These are phyloP conservation scores for Eulemur macaco DNA, from an alignment of 2,113 vertebrate genomes.

Conservation along the genomic window DNA sequence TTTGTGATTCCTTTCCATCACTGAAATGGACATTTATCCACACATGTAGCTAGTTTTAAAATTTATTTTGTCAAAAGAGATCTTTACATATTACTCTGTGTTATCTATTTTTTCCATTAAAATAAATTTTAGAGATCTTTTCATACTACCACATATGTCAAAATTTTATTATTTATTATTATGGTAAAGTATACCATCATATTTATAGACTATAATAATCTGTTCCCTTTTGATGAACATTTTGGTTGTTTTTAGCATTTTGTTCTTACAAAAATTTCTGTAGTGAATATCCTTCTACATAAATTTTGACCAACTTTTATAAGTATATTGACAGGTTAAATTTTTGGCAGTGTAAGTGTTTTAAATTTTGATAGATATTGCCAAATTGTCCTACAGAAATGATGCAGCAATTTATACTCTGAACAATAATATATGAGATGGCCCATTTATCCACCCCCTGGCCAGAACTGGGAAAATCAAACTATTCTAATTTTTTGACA, in stretches of 20 bases:
- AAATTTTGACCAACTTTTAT: neutral
- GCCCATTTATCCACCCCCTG: neutral
- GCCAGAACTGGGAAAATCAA: neutral
- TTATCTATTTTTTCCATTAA: neutral
- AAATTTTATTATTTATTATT: neutral
- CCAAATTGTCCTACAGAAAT: neutral
- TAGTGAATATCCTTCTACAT: neutral
- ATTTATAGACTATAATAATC: neutral
- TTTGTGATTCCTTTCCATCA: neutral
- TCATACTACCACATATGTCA: neutral
- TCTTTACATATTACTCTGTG: neutral
- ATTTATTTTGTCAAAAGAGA: neutral
- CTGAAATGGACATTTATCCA: neutral
- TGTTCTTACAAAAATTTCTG: neutral
- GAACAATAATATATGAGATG: neutral
- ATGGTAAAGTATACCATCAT: neutral
- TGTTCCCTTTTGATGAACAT: neutral
- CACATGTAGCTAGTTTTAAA: neutral
- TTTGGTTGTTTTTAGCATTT: conserved; percentile 2
- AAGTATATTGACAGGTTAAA: neutral
- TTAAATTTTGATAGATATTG: neutral
- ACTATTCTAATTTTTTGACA: conserved; percentile 10
- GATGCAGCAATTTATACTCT: neutral
- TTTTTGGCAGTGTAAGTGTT: neutral
- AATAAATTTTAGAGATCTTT: neutral